Conservation (phyloP, 2,113 vertebrate genomes). For the Clarias magur region DNA sequence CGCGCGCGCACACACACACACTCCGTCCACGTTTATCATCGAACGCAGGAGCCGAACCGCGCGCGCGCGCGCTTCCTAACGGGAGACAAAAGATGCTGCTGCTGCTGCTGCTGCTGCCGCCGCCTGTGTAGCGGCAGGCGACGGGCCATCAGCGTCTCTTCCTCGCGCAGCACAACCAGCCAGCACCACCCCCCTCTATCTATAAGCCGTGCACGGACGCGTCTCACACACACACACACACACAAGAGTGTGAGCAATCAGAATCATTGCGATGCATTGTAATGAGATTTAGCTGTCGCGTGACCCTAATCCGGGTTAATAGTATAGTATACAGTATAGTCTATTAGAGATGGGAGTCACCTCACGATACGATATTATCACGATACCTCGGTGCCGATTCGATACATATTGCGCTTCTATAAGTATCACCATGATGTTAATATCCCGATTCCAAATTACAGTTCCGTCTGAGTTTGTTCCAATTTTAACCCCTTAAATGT, state of each 20-base stretch:
- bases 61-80: slow-evolving; percentile 25
- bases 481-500: no score
- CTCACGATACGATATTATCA: no score
- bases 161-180: neutral
- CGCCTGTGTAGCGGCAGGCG: slow-evolving; percentile 48
- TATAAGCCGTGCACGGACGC: neutral
- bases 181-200: slow-evolving; percentile 23
- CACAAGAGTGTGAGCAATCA: neutral
- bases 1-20: neutral
- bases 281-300: neutral
- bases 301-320: slow-evolving; percentile 19
- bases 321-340: neutral
- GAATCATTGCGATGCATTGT: neutral
- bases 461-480: no score
- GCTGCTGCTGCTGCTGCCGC: slow-evolving; percentile 49
- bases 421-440: no score
- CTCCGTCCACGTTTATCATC: neutral
- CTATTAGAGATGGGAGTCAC: no score
- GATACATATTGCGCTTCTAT: no score
- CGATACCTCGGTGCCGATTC: no score
- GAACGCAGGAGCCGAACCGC: neutral
- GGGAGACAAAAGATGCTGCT: slow-evolving; percentile 71
- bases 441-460: no score
- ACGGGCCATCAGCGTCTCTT: slow-evolving; percentile 45
- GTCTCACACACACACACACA: slow-evolving; percentile 2